A percentile compares a stretch with the other conserved stretches of the same genome.
phyloP scores from a whole-genome alignment of 30 jellyfish, hydroid and myxozoan species.

The Turritopsis dohrnii region DNA sequence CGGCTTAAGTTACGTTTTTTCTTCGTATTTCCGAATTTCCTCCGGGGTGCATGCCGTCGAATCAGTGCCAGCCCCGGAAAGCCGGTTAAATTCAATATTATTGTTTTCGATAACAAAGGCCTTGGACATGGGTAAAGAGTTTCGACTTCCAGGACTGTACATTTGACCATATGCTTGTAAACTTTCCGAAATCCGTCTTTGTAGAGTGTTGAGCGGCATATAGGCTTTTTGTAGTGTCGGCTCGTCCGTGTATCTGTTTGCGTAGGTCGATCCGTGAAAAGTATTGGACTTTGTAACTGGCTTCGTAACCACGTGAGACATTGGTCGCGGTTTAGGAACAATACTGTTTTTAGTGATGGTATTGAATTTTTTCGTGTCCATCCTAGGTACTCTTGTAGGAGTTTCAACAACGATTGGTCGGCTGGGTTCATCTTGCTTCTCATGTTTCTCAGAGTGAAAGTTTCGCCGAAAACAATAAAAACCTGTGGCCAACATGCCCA shows the following conservation, averaged over 20 bases:
- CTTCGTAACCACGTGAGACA: constrained; percentile 12
- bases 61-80: constrained; percentile 6
- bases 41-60: constrained; percentile 12
- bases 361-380: not conserved
- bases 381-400: not conserved
- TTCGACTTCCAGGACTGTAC: not conserved
- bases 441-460: not conserved
- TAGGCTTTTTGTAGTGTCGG: not conserved
- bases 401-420: not conserved
- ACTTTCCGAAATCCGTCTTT: constrained; percentile 23
- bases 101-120: constrained; percentile 14
- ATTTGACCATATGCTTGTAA: constrained; percentile 4
- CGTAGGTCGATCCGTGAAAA: not conserved
- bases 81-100: constrained; percentile 1
- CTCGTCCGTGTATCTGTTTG: constrained; percentile 17
- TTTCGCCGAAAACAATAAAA: not conserved
- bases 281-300: constrained; percentile 3
- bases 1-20: not conserved
- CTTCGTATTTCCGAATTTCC: not conserved
- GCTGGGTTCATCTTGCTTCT: not conserved
- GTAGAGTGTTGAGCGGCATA: constrained; percentile 19
- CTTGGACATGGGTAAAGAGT: not conserved
- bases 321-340: constrained; percentile 6
- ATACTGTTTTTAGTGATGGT: not conserved
- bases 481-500: not conserved